Conservation (phyloP, 2,797 vertebrate genomes). For the Chrosomus eos region DNA sequence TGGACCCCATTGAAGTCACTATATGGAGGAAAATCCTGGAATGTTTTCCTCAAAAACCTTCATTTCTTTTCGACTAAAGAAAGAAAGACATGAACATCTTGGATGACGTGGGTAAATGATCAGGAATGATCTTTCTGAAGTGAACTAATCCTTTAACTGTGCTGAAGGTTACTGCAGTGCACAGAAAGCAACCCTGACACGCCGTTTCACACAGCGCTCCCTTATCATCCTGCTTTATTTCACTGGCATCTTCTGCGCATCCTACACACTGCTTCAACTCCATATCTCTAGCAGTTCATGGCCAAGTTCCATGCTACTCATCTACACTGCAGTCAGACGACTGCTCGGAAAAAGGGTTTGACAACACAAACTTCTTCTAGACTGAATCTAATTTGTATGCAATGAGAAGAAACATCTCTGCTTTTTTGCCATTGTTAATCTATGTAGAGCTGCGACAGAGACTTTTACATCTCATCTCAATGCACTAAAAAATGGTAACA, state of each 20-base stretch:
- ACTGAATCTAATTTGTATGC: not conserved
- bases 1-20: no score
- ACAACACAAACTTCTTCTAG: not conserved
- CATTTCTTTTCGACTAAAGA: no score
- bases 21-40: no score
- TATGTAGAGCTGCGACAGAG: not conserved
- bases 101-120: no score
- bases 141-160: no score
- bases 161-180: not conserved
- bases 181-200: not conserved
- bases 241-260: not conserved
- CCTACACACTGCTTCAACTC: not conserved
- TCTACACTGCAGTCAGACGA: not conserved
- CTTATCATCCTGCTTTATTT: constrained; percentile 15
- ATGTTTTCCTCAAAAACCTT: no score
- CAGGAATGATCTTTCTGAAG: no score
- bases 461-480: not conserved
- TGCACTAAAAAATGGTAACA: not conserved
- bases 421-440: not conserved
- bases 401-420: not conserved
- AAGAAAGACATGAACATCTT: no score
- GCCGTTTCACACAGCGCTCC: not conserved
- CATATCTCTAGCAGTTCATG: not conserved
- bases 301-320: not conserved
- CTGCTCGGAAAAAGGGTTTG: not conserved